phyloP scores from a whole-genome alignment of 1,140 invertebrate species.

The Littorina saxatilis region DNA sequence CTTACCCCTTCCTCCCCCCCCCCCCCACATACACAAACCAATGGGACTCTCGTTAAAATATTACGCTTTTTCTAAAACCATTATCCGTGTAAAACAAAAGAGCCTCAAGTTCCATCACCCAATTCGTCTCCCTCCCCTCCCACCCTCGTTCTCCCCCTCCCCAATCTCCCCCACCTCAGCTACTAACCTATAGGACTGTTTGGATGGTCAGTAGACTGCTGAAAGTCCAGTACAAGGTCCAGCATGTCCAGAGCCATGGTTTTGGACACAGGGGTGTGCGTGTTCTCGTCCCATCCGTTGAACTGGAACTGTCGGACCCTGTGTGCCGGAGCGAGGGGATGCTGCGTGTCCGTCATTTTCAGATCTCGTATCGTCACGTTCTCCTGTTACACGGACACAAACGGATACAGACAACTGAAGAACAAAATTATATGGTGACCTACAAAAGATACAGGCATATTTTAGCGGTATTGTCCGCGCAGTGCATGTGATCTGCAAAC shows the following conservation, averaged over 20 bases:
- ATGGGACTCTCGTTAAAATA: too few species aligned
- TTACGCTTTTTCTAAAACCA: too few species aligned
- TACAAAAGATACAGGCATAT: too few species aligned
- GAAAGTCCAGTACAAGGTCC: constrained; percentile 65
- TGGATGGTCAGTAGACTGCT: constrained; percentile 52
- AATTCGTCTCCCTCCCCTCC: too few species aligned
- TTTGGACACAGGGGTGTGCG: constrained; percentile 66
- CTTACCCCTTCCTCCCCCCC: too few species aligned
- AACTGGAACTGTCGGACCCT: constrained; percentile 70
- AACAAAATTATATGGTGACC: not conserved
- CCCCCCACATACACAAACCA: too few species aligned
- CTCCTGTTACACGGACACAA: constrained; percentile 31
- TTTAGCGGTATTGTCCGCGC: not conserved
- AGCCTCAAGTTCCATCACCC: too few species aligned
- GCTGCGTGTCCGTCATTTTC: constrained; percentile 54
- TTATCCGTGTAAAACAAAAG: too few species aligned
- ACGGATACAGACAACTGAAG: not conserved
- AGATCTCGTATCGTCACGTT: constrained; percentile 65
- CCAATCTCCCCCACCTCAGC: not conserved
- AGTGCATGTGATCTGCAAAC: too few species aligned
- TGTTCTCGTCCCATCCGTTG: constrained; percentile 67
- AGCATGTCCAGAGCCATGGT: constrained; percentile 68
- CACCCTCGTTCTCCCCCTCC: too few species aligned
- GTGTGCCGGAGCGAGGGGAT: constrained; percentile 50
- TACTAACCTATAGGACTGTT: constrained; percentile 49